phyloP scores from a whole-genome alignment of 2,113 vertebrate genomes.

The Trachemys scripta region DNA sequence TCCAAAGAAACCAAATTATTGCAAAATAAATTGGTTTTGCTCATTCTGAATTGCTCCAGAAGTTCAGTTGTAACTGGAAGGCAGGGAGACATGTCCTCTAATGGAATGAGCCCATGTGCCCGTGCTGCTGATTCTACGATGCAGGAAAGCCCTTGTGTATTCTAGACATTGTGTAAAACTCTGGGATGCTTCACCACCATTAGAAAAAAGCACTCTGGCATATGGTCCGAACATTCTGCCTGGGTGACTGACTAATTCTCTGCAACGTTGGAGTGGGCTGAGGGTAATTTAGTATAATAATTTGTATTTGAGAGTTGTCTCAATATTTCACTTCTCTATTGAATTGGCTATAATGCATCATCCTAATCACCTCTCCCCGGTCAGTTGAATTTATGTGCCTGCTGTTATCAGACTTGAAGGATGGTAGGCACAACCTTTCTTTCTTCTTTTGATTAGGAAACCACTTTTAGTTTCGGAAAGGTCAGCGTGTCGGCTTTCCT shows the following conservation, averaged over 20 bases:
- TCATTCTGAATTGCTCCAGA: fast-evolving
- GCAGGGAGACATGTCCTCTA: fast-evolving
- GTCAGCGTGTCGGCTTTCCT: background rate
- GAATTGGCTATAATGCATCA: slow-evolving; percentile 34
- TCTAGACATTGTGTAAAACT: fast-evolving
- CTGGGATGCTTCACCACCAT: background rate
- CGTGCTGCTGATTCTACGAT: background rate
- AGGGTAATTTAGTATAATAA: slow-evolving; percentile 16
- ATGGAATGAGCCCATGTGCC: fast-evolving
- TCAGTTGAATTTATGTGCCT: slow-evolving; percentile 21
- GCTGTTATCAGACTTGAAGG: background rate
- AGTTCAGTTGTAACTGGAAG: background rate
- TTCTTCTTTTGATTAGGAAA: background rate
- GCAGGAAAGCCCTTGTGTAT: fast-evolving
- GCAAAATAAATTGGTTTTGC: fast-evolving
- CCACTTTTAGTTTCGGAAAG: background rate
- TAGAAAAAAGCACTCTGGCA: background rate
- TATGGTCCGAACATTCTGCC: background rate
- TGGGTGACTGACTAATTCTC: background rate
- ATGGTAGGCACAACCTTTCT: background rate
- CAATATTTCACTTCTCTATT: background rate
- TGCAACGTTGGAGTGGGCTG: background rate
- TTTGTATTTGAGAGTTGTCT: slow-evolving; percentile 4
- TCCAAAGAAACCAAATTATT: fast-evolving
- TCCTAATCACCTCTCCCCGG: slow-evolving; percentile 16